Percentiles rank a stretch among this genome's conserved stretches.
phyloP scores from a whole-genome alignment of 2,113 vertebrate species.

The Rhinolophus ferrumequinum region DNA sequence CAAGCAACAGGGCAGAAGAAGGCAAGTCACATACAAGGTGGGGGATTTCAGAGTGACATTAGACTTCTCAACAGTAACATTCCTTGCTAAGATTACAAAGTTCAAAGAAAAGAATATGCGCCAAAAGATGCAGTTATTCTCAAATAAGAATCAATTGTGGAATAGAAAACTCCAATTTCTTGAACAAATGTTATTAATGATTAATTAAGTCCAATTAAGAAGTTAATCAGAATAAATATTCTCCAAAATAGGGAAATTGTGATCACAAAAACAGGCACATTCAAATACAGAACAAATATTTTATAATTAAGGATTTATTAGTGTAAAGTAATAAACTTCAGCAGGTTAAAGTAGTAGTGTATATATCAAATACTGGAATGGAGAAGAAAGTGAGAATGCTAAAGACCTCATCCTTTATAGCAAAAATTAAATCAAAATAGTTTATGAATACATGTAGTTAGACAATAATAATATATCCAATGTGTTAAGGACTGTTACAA shows the following conservation, averaged over 20 bases:
- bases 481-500: not conserved
- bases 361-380: not conserved
- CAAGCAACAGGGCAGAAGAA: not conserved
- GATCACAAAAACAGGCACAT: not conserved
- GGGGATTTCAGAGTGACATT: not conserved
- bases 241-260: not conserved
- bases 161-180: not conserved
- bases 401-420: not conserved
- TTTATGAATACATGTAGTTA: not conserved
- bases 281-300: not conserved
- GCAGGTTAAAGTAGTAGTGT: not conserved
- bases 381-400: not conserved
- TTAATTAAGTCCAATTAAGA: not conserved
- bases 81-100: not conserved
- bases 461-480: not conserved
- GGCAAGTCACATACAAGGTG: not conserved
- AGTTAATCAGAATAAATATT: not conserved
- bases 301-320: not conserved
- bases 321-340: not conserved
- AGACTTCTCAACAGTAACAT: not conserved
- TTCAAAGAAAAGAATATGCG: not conserved
- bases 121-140: not conserved
- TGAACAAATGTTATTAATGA: not conserved
- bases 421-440: not conserved
- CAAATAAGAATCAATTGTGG: not conserved